Conservation (phyloP, 2,888 invertebrate genomes). For the Geotrupes spiniger region DNA sequence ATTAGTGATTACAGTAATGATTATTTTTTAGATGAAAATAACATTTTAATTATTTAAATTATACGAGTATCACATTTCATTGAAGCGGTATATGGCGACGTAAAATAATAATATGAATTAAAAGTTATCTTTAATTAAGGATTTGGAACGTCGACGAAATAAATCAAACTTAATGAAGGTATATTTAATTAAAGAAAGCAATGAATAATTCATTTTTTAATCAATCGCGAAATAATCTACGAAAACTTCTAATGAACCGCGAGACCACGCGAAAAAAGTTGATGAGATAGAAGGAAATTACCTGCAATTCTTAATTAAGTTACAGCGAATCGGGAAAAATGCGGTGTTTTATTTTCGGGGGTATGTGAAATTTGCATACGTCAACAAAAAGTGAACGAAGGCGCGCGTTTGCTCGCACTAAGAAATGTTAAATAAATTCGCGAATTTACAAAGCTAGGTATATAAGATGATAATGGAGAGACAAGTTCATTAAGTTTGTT, state of each 20-base stretch:
- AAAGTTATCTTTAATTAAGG: constrained; percentile 18
- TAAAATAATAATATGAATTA: too few species aligned
- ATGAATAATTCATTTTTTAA: constrained; percentile 26
- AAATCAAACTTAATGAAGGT: constrained; percentile 24
- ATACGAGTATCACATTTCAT: too few species aligned
- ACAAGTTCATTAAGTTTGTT: constrained; percentile 36
- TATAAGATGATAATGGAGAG: constrained; percentile 30
- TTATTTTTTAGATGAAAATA: too few species aligned
- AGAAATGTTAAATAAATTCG: constrained; percentile 16
- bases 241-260: constrained; percentile 23
- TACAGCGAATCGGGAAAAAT: constrained; percentile 12
- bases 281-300: constrained; percentile 14
- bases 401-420: neutral
- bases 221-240: constrained; percentile 18
- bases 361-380: constrained; percentile 1
- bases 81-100: too few species aligned
- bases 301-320: constrained; percentile 18
- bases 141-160: constrained; percentile 12
- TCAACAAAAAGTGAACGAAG: constrained; percentile 3
- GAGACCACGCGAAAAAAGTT: constrained; percentile 6
- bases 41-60: too few species aligned
- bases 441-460: constrained; percentile 24
- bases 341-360: constrained; percentile 2
- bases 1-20: too few species aligned
- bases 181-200: constrained; percentile 16